Evolutionary conservation across 2,888 invertebrate genomes (phyloP), one percentile per base, ranked within the genome.

Genomic region (Pammene aurita): DNA sequence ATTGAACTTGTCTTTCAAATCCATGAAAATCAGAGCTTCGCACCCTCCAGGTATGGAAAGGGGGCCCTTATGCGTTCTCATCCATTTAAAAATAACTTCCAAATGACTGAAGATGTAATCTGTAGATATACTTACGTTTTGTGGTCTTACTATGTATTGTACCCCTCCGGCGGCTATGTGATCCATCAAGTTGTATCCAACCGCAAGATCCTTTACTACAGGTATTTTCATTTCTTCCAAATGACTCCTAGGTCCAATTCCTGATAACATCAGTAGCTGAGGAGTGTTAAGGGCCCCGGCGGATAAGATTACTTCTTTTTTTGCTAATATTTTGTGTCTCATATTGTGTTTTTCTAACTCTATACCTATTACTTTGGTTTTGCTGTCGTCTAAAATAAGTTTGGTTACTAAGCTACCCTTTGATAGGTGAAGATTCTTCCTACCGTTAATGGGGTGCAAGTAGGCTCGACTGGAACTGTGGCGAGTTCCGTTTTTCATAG

Each of bases 271-370:
- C 16, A 97, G 86, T 7, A 97, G 80, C 81, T 97, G 96, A 0
- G 97, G 96, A 7, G 96, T 94, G 84, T 96, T 95, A 42, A 97
- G 94, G 5, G 96, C 94, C 6, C 96, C 97, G 0, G 96, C 96
- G 50, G 95, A 94, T 46, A 97, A 74, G 67, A 97, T 95, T 0
- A 97, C 94, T 86, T 96, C 96, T 78, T 94, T 95, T 52, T 87
- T 93, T 1, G 95, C 95, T 74, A 92, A 85, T 55, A 95, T 94
- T 73, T 90, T 90, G 72, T 90, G 91, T 72, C 89, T 88, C 60
- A 82, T 88, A 1, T 91, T 92, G 26, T 88, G 83, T 81, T 94
- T 94, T 50, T 93, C 85, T 76, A 94, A 92, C 80, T 94, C 93
- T 2, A 95, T 93, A 0, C 95, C 95, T 52, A 92, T 88, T 0